These are phyloP conservation scores for Cerceris ruficornis DNA, from an alignment of 2,888 invertebrate genomes.

Conservation along the genomic window DNA sequence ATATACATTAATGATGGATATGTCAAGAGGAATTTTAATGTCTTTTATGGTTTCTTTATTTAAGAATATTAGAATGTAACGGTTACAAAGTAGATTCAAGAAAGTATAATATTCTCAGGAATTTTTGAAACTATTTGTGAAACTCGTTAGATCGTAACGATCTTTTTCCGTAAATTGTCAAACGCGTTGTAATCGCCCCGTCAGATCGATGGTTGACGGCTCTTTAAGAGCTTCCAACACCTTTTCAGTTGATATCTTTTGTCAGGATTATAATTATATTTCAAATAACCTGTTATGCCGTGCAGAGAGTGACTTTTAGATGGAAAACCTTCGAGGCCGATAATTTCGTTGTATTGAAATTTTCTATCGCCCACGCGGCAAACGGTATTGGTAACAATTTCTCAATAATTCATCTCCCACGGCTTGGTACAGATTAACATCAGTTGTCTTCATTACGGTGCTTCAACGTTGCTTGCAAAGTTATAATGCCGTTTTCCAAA, in stretches of 20 bases:
- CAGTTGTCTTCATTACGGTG: neutral
- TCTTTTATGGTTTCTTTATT: too few species aligned
- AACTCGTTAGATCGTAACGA: neutral
- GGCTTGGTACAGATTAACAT: too few species aligned
- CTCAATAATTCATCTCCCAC: too few species aligned
- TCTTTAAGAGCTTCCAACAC: neutral
- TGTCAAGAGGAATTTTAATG: too few species aligned
- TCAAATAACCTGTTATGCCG: conserved; percentile 11
- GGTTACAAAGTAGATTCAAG: too few species aligned
- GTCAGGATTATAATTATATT: conserved; percentile 20
- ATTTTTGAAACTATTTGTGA: too few species aligned
- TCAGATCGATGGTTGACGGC: conserved; percentile 19
- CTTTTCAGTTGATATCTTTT: conserved; percentile 19
- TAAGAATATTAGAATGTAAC: too few species aligned
- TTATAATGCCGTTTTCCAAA: conserved; percentile 15
- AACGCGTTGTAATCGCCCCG: conserved; percentile 3
- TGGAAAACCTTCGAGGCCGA: neutral
- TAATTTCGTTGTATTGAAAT: neutral
- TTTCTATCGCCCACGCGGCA: neutral
- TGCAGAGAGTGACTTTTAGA: neutral
- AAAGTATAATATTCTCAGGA: too few species aligned
- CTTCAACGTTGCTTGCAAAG: neutral
- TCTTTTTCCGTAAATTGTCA: conserved; percentile 4
- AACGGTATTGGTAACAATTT: too few species aligned
- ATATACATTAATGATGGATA: too few species aligned